Evolutionary conservation across 2,888 invertebrate species (phyloP), one percentile per base, ranked within the genome.

Genomic region (Pristionchus arcanus): DNA sequence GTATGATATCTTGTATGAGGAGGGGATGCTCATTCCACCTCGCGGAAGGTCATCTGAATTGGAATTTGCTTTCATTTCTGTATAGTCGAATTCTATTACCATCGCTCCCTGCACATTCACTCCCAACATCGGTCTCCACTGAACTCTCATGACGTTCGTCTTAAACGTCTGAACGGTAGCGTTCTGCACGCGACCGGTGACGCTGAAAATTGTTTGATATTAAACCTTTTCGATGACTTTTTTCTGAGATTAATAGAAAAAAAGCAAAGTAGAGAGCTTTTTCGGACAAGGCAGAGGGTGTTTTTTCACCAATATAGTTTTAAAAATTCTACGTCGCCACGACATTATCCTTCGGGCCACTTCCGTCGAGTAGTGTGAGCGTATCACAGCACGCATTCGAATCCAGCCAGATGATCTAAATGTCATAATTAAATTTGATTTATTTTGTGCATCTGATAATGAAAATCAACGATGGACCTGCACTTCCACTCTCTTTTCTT

Each of bases 21-120:
- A n/a, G n/a, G n/a, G n/a, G n/a, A n/a, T n/a, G n/a, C n/a, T n/a
- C n/a, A n/a, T n/a, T n/a, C n/a, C n/a, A n/a, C n/a, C n/a, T n/a
- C n/a, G n/a, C n/a, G n/a, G n/a, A n/a, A n/a, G n/a, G n/a, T n/a
- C n/a, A n/a, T n/a, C n/a, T n/a, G n/a, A n/a, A n/a, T n/a, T n/a
- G n/a, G n/a, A n/a, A n/a, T n/a, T n/a, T n/a, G n/a, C n/a, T n/a
- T n/a, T n/a, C n/a, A n/a, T n/a, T n/a, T n/a, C n/a, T n/a, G n/a
- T n/a, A n/a, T n/a, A n/a, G n/a, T n/a, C n/a, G n/a, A n/a, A n/a
- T n/a, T n/a, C n/a, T n/a, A n/a, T n/a, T n/a, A n/a, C 63, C 63
- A 63, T 63, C 63, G n/a, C 63, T 63, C 63, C 63, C 63, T 63
- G 63, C 63, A 63, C 63, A 63, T 63, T 63, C n/a, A 63, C 63